Evolutionary conservation across 2,797 vertebrate species (phyloP).

Genomic region (Ibycter americanus): DNA sequence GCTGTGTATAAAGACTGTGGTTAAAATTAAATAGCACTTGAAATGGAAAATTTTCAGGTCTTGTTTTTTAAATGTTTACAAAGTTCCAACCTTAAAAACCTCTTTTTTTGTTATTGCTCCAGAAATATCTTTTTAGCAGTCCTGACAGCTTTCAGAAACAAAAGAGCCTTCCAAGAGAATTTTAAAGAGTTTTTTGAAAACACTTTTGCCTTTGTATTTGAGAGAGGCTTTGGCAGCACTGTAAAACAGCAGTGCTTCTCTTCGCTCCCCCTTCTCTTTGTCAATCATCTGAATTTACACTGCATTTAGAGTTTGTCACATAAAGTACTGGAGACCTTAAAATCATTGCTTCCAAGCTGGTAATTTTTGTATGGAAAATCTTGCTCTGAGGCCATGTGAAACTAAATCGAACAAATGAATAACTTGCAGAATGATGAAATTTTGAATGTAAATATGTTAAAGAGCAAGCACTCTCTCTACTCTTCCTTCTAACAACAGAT

Average conservation of each 20-base stretch:
- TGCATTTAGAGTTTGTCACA: conserved; percentile 46
- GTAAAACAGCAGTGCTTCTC: conserved; percentile 25
- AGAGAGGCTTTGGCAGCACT: conserved; percentile 47
- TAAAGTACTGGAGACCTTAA: conserved; percentile 6
- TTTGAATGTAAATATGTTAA: background rate
- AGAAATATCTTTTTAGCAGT: conserved; percentile 43
- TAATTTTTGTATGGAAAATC: conserved; percentile 3
- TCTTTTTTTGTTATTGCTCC: background rate
- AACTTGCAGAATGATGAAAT: background rate
- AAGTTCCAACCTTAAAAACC: background rate
- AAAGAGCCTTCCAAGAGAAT: conserved; percentile 49
- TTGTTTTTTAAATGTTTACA: conserved; percentile 2
- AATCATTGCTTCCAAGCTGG: conserved; percentile 17
- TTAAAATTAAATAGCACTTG: background rate
- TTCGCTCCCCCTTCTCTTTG: conserved; percentile 13
- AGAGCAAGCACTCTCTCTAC: background rate
- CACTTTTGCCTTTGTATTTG: conserved; percentile 52
- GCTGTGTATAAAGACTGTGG: background rate
- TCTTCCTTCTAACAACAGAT: background rate
- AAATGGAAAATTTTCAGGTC: conserved; percentile 12
- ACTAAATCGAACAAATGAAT: background rate
- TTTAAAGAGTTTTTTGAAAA: conserved; percentile 46
- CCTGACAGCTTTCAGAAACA: conserved; percentile 63
- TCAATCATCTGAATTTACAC: conserved; percentile 59
- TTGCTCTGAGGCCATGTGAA: background rate